Base-by-base conservation (phyloP, 2,888 invertebrate species). In the Hartigia nigra region DNA sequence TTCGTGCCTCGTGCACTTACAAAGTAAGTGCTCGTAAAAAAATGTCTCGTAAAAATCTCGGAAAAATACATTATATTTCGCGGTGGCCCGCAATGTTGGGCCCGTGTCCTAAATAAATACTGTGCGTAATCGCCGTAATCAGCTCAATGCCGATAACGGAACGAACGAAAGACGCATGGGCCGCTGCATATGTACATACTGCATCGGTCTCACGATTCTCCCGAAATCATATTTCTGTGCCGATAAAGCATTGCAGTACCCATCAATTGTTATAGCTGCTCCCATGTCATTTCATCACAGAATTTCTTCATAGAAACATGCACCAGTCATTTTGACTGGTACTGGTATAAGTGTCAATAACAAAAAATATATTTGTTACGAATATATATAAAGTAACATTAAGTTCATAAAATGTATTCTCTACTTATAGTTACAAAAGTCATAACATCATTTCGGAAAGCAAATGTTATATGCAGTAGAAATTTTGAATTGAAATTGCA, bases 371-470 rank as follows among this genome's bases (percentile, higher is more conserved):
- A 78, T 78, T 78, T 76, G 76, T 78, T 78, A 70, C 76, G n/a
- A 77, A 69, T 70, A 78, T 78, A 78, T 76, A 78, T 76, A 78
- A 76, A 78, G 78, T 78, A 75, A 78, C 78, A 78, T 78, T 69
- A 78, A 76, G 76, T 78, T 78, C 76, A 78, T 70, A 78, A 77
- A 77, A 77, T 77, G 70, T 77, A 77, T 77, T 80, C 78, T 77
- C 77, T 77, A 79, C 76, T 81, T 81, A 77, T 79, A 79, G 80
- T 77, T 81, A 79, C 79, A 77, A 79, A 81, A 81, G 81, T 81
- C 79, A 76, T 81, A 79, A 79, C 74, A 81, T 79, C 77, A 77
- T 81, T 77, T 72, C 72, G 74, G 70, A 77, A 70, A 77, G 77
- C 77, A 77, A 77, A 77, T 81, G 79, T 81, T 79, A 79, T 70